phyloP scores from a whole-genome alignment of 2,113 vertebrate genomes.

The Chauna torquata region DNA sequence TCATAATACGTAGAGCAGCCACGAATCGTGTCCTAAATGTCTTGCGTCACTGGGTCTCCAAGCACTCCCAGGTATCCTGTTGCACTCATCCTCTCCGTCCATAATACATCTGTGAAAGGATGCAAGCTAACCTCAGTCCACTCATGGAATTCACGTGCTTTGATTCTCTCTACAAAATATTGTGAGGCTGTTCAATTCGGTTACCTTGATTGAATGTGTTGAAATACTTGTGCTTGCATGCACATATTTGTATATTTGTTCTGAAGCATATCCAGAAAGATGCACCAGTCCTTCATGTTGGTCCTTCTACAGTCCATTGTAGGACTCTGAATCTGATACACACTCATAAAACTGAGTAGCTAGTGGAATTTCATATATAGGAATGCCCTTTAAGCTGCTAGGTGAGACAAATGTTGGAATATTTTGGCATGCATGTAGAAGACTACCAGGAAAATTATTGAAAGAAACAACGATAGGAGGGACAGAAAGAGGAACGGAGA shows the following conservation, averaged over 20 bases:
- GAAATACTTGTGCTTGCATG: neutral
- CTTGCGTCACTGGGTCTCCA: slow-evolving; percentile 98
- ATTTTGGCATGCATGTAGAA: neutral
- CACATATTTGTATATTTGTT: neutral
- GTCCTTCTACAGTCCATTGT: neutral
- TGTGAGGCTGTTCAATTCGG: neutral
- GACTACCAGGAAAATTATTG: neutral
- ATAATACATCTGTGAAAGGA: rapidly evolving
- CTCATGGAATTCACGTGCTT: neutral
- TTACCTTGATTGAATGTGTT: neutral
- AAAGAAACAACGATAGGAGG: neutral
- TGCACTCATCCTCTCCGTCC: neutral
- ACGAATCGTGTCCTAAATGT: slow-evolving; percentile 98
- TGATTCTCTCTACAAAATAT: neutral
- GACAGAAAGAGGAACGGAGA: neutral
- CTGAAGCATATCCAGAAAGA: rapidly evolving
- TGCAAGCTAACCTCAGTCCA: neutral
- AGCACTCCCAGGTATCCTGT: slow-evolving; percentile 92
- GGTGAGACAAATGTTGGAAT: neutral
- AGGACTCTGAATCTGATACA: rapidly evolving
- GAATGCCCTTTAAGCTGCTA: neutral
- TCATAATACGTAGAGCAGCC: slow-evolving; percentile 96
- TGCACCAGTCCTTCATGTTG: rapidly evolving
- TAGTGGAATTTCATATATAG: neutral
- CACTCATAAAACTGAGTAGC: neutral